phyloP scores from a whole-genome alignment of 92 coral and sea anemone species.

The Galaxea fascicularis region DNA sequence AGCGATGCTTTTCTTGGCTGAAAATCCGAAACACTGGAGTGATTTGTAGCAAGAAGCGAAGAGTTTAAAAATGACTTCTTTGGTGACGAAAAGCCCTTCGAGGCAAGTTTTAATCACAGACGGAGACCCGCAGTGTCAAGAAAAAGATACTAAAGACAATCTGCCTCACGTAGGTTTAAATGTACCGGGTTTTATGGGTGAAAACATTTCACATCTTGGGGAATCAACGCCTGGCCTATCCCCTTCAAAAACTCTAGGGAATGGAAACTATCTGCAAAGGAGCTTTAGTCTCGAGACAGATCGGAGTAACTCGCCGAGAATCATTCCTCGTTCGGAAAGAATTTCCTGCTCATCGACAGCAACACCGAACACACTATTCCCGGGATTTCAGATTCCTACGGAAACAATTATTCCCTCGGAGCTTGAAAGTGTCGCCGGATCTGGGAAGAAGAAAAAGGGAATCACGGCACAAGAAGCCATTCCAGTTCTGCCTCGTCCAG shows the following conservation, averaged over 20 bases:
- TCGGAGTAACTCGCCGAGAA: not conserved
- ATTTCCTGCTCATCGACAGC: conserved; percentile 39
- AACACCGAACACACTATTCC: conserved; percentile 70
- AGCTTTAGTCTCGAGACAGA: conserved; percentile 39
- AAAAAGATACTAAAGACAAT: conserved; percentile 23
- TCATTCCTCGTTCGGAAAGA: conserved; percentile 23
- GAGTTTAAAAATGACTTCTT: not conserved
- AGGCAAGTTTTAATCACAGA: conserved; percentile 28
- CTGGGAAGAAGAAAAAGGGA: conserved; percentile 27
- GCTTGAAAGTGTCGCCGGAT: conserved; percentile 19
- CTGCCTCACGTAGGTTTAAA: conserved; percentile 23
- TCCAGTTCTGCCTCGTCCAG: conserved; percentile 81
- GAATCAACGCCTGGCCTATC: not conserved
- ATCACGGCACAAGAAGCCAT: conserved; percentile 72
- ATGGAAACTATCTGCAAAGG: conserved; percentile 44
- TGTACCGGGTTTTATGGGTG: conserved; percentile 33
- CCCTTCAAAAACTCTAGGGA: conserved; percentile 15
- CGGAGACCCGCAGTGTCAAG: conserved; percentile 14
- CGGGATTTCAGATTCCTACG: conserved; percentile 84
- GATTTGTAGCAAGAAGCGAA: not conserved
- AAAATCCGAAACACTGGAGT: not conserved
- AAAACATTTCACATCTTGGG: conserved; percentile 1
- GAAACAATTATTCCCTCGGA: conserved; percentile 76
- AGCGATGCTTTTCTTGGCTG: not conserved
- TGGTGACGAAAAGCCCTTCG: conserved; percentile 8